Conservation (phyloP, 2,888 invertebrate species). For the Pollenia griseotomentosa region DNA sequence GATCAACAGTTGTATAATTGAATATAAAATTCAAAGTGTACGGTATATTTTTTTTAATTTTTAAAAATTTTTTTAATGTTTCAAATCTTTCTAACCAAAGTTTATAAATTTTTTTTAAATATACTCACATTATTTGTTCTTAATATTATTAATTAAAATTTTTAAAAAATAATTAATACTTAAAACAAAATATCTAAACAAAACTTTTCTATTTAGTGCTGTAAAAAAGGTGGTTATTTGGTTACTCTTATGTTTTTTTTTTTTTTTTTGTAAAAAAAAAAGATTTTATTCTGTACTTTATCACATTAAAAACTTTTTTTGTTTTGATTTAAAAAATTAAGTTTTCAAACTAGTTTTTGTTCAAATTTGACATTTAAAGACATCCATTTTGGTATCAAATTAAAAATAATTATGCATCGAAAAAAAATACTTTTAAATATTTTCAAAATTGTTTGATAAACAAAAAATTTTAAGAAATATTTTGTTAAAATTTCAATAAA, state of each 20-base stretch:
- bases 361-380: slow-evolving; percentile 47
- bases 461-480: too few species aligned
- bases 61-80: neutral
- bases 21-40: too few species aligned
- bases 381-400: too few species aligned
- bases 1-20: neutral
- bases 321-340: neutral
- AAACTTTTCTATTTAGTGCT: slow-evolving; percentile 45
- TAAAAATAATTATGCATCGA: too few species aligned
- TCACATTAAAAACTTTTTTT: slow-evolving; percentile 45
- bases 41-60: neutral
- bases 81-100: slow-evolving; percentile 7
- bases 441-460: too few species aligned
- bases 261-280: slow-evolving; percentile 39
- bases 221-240: slow-evolving; percentile 51
- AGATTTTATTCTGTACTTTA: slow-evolving; percentile 73
- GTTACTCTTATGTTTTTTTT: slow-evolving; percentile 10
- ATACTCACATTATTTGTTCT: neutral
- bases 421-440: too few species aligned
- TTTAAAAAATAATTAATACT: slow-evolving; percentile 28
- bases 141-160: slow-evolving; percentile 11
- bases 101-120: slow-evolving; percentile 8
- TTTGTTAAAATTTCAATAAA: too few species aligned
- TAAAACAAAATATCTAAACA: slow-evolving; percentile 22
- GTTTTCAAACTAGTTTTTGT: neutral